Evolutionary conservation across 1,140 invertebrate genomes (phyloP).

Genomic region (Stegodyphus dumicola): DNA sequence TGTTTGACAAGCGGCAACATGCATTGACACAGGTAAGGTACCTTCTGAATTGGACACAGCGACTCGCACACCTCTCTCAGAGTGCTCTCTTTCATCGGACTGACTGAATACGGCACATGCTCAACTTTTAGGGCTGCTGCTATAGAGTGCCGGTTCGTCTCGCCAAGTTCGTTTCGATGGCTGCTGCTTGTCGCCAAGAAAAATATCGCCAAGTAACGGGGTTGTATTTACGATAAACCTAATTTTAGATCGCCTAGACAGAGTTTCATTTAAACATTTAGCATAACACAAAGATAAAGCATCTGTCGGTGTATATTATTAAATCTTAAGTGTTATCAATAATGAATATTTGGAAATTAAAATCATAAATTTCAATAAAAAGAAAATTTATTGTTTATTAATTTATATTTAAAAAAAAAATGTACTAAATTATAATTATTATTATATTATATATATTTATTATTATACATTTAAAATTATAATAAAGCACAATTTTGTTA

Average conservation of each 20-base stretch:
- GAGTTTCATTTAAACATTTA: too few relatives aligned
- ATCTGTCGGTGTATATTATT: too few relatives aligned
- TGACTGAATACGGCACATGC: slow-evolving; percentile 50
- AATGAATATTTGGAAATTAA: too few relatives aligned
- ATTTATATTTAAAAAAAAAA: too few relatives aligned
- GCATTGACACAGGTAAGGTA: slow-evolving; percentile 17
- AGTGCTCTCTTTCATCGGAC: slow-evolving; percentile 28
- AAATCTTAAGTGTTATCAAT: too few relatives aligned
- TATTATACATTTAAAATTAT: too few relatives aligned
- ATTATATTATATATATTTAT: too few relatives aligned
- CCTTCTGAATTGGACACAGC: background rate
- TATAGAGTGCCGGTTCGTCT: slow-evolving; percentile 8
- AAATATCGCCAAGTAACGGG: background rate
- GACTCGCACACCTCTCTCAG: background rate
- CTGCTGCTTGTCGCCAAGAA: background rate
- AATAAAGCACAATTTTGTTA: too few relatives aligned
- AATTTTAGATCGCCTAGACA: background rate
- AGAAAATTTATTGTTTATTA: too few relatives aligned
- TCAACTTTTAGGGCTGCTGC: slow-evolving; percentile 25
- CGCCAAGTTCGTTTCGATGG: slow-evolving; percentile 1
- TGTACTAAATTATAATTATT: too few relatives aligned
- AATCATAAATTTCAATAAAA: too few relatives aligned
- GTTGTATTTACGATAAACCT: background rate
- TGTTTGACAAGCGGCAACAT: background rate
- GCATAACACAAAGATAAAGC: too few relatives aligned